Evolutionary conservation across 2,888 invertebrate species (phyloP).

Genomic region (Ferdinandea cuprea): DNA sequence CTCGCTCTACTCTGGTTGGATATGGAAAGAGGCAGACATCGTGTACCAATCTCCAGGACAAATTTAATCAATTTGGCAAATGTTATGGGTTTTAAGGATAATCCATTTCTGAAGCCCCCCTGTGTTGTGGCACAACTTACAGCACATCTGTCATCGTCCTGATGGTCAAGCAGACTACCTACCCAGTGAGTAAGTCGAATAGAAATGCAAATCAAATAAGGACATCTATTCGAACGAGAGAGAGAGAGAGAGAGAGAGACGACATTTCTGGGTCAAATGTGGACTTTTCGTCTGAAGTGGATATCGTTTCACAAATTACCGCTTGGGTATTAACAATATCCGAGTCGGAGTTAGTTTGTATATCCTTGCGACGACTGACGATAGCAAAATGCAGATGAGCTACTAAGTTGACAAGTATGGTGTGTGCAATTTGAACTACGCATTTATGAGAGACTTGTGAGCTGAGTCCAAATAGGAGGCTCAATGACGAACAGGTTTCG

Average conservation of each 20-base stretch:
- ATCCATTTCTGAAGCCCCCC: conserved; percentile 66
- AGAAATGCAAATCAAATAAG: conserved; percentile 51
- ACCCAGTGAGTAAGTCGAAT: conserved; percentile 25
- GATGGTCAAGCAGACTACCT: too few species aligned
- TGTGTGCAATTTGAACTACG: too few species aligned
- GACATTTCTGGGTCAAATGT: conserved; percentile 64
- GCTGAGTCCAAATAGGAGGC: too few species aligned
- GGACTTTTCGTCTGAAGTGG: conserved; percentile 51
- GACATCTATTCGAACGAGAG: background rate
- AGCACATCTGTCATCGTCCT: conserved; percentile 24
- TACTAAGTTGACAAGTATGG: conserved; percentile 36
- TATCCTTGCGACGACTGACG: background rate
- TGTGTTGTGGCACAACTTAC: conserved; percentile 55
- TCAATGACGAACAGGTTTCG: too few species aligned
- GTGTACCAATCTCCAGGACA: conserved; percentile 64
- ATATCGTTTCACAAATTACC: conserved; percentile 66
- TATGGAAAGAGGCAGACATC: conserved; percentile 68
- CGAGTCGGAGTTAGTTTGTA: background rate
- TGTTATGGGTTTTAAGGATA: conserved; percentile 71
- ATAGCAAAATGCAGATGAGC: conserved; percentile 40
- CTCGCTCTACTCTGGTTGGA: background rate
- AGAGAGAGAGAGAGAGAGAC: background rate
- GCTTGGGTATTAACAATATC: conserved; percentile 64
- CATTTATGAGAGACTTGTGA: too few species aligned
- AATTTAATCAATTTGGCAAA: conserved; percentile 73